phyloP scores from a whole-genome alignment of 1,140 invertebrate genomes.

The Oreohelix idahoensis region DNA sequence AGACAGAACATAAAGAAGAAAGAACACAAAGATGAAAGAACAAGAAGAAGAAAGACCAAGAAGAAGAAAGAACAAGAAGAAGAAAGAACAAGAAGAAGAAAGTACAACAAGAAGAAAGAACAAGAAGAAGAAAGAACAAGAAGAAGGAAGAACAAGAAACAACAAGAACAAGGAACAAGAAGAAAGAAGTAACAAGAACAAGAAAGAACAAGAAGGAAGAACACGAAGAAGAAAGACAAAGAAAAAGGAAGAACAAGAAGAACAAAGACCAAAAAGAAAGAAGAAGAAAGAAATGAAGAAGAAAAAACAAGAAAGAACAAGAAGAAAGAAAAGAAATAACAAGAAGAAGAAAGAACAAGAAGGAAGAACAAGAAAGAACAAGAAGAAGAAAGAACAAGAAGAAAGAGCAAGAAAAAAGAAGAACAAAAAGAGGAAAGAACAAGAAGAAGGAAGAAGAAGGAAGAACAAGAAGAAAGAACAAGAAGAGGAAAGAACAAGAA shows the following conservation, averaged over 20 bases:
- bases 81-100: too few species aligned
- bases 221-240: neutral
- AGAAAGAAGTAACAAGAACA: neutral
- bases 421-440: neutral
- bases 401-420: too few species aligned
- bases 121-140: neutral
- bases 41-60: too few species aligned
- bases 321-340: neutral
- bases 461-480: too few species aligned
- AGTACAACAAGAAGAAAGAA: neutral
- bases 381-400: constrained; percentile 8
- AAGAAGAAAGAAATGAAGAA: neutral
- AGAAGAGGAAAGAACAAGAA: neutral
- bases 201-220: neutral
- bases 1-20: too few species aligned
- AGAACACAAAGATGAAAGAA: too few species aligned
- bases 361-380: neutral
- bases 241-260: too few species aligned
- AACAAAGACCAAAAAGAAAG: neutral
- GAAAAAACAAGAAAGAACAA: neutral
- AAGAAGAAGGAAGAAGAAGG: too few species aligned
- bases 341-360: neutral
- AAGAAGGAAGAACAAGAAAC: neutral
- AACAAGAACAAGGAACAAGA: neutral
- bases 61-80: too few species aligned